Conservation (phyloP, 2,888 invertebrate species). For the Lochmaea crataegi region DNA sequence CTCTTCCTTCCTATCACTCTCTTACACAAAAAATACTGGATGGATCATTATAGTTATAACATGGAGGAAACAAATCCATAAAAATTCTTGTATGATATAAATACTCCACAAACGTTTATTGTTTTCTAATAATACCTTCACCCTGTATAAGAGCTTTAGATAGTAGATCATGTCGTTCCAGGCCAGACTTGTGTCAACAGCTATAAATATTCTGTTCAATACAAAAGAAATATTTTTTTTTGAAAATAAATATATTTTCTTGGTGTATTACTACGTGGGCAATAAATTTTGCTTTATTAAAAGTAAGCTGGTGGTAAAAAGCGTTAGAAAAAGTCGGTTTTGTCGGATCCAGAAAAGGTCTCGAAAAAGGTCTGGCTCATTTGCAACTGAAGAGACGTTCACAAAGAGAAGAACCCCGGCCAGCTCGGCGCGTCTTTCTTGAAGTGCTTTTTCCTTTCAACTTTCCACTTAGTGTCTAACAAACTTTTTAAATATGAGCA, state of each 20-base stretch:
- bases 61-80: too few relatives aligned
- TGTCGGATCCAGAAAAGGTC: slow-evolving; percentile 17
- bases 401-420: slow-evolving; percentile 25
- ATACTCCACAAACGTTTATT: too few relatives aligned
- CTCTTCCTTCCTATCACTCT: too few relatives aligned
- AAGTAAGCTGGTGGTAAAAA: slow-evolving; percentile 11
- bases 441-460: slow-evolving; percentile 32
- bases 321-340: slow-evolving; percentile 11
- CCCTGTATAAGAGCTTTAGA: too few relatives aligned
- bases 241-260: not conserved
- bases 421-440: slow-evolving; percentile 10
- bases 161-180: too few relatives aligned
- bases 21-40: too few relatives aligned
- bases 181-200: not conserved
- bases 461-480: slow-evolving; percentile 36
- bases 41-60: too few relatives aligned
- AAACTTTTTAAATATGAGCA: slow-evolving; percentile 40
- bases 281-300: slow-evolving; percentile 21
- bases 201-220: not conserved
- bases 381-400: slow-evolving; percentile 30
- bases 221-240: not conserved
- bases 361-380: slow-evolving; percentile 28
- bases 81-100: too few relatives aligned
- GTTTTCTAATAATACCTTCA: too few relatives aligned
- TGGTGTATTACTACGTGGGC: not conserved